These are phyloP conservation scores for Adoxophyes honmai DNA, from an alignment of 1,140 invertebrate genomes.

Conservation along the genomic window DNA sequence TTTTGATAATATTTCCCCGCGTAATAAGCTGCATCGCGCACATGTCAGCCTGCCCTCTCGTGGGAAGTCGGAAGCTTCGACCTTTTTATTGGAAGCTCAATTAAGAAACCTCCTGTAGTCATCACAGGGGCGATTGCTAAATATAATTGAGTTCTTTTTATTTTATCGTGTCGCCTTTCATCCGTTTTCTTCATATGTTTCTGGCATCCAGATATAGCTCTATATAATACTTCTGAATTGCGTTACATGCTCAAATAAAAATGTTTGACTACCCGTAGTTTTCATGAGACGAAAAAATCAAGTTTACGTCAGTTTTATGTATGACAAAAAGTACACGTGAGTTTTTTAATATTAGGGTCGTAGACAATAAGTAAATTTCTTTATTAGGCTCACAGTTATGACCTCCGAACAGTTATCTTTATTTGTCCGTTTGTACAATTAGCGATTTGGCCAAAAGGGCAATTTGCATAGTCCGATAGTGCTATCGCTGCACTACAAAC, in stretches of 20 bases:
- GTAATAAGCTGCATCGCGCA: conserved; percentile 67
- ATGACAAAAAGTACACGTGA: too few relatives aligned
- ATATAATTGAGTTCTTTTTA: conserved; percentile 67
- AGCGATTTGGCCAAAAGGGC: conserved; percentile 60
- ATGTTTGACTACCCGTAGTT: too few relatives aligned
- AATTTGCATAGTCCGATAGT: conserved; percentile 66
- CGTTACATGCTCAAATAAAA: too few relatives aligned
- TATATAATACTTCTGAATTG: too few relatives aligned
- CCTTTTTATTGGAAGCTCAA: conserved; percentile 67
- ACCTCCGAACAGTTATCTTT: too few relatives aligned
- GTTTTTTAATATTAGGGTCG: too few relatives aligned
- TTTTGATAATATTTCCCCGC: conserved; percentile 59
- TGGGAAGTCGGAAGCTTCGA: conserved; percentile 70
- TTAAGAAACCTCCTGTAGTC: conserved; percentile 69
- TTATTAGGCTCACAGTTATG: too few relatives aligned
- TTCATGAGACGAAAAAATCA: too few relatives aligned
- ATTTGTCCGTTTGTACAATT: conserved; percentile 31
- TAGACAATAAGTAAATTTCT: too few relatives aligned
- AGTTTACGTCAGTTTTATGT: too few relatives aligned
- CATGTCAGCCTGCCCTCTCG: conserved; percentile 52
- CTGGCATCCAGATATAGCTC: conserved; percentile 9
- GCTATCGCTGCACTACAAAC: conserved; percentile 52
- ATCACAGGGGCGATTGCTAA: conserved; percentile 73
- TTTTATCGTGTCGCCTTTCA: conserved; percentile 29
- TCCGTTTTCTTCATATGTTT: conserved; percentile 23